Base-by-base conservation (phyloP, 2,797 vertebrate species). In the Eleutherodactylus coqui region DNA sequence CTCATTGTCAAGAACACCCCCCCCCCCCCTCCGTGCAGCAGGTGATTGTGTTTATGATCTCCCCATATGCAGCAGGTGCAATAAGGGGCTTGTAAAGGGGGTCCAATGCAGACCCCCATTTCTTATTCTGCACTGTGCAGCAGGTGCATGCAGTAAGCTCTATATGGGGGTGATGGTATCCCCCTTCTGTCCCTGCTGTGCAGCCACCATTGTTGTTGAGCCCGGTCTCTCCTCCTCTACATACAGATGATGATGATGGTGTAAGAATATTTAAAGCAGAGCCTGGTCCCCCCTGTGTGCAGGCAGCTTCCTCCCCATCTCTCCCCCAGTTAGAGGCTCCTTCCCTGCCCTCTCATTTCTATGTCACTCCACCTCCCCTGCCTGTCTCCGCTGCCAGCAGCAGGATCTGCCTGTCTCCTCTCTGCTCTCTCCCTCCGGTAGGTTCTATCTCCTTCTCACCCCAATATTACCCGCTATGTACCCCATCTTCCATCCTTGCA, bases 311-410 rank as follows among this genome's bases (percentile, higher is more conserved):
- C 70, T 83, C 79, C 79, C 49, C 34, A 16, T 70, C 82, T 83
- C 82, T 75, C 82, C 70, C 81, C 69, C 53, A 75, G n/a, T 29
- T 53, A 49, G 21, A 49, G 79, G 27, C 80, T 84, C 38, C 53
- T 41, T 76, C 72, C 83, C 75, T 85, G 45, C 85, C 58, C 85
- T 73, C 78, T 86, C 75, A 49, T 32, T 32, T 75, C 75, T 77
- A 14, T 81, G 64, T 75, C 69, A 73, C 85, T 67, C 73, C 72
- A 19, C 85, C 79, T 45, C 85, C 51, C 69, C 69, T 75, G 29
- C 17, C 76, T 86, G 75, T 85, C 75, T 69, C 72, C 58, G n/a
- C 69, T 76, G 43, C 11, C 27, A 2, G 60, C 49, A 84, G 73
- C 76, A 85, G 83, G 62, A 21, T 73, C 70, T 83, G 75, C 78